Base-by-base conservation (phyloP, 2,113 vertebrate species). In the Myxocyprinus asiaticus region DNA sequence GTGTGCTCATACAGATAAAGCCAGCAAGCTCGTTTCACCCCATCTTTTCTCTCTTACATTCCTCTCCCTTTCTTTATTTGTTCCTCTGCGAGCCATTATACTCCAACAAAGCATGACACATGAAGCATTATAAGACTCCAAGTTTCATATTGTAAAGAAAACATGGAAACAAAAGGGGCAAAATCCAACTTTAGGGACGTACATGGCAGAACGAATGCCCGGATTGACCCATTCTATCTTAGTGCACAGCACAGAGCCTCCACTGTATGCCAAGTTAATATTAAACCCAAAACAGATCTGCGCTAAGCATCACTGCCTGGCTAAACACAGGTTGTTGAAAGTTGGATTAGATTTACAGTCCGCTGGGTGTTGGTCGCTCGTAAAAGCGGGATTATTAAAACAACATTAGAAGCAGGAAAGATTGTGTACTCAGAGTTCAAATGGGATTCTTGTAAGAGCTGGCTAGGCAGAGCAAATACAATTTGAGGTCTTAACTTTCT, bases 311-410 rank as follows among this genome's bases (percentile, higher is more conserved):
- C 53, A 15, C 58, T 67, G 86, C 75, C 80, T 88, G 85, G 85
- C 88, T 88, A 91, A 93, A 88, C 89, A 89, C 62, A 43, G 86
- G 83, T 84, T 88, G 91, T 88, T 93, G 90, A 93, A 92, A 90
- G 82, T 69, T 83, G 88, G 88, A 90, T 91, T 90, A 89, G 62
- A 76, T 86, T 88, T 87, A 89, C 86, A 88, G 85, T 90, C 65
- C 43, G 76, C 67, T 66, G 64, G 86, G 84, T 85, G 84, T 62
- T 81, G 78, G 79, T 6, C 78, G 85, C 86, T 84, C 77, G 77
- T 88, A 81, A 88, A 88, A 82, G 83, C 77, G 58, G 17, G 63
- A 73, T 82, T 82, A 76, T 87, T 84, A 83, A 42, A 88, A 90
- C 76, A 91, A 89, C 87, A 85, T 77, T 59, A 53, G n/a, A 33